A percentile compares a stretch with the other conserved stretches of the same genome.
phyloP scores from a whole-genome alignment of 64 coral and sea anemone genomes.

The Montipora foliosa region DNA sequence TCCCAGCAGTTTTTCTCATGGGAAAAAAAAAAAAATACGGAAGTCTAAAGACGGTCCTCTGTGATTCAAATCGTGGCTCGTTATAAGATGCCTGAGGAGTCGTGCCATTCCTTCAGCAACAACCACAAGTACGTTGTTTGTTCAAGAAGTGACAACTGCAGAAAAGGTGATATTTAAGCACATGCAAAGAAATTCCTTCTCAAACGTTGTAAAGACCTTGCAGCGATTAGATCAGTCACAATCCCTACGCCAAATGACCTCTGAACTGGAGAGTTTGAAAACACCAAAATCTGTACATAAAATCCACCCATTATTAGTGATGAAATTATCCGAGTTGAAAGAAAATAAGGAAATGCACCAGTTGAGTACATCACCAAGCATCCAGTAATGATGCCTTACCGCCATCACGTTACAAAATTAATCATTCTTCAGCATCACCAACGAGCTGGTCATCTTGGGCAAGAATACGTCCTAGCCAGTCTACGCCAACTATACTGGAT shows the following conservation, averaged over 20 bases:
- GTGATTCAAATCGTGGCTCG: slow-evolving; percentile 18
- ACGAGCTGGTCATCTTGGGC: neutral
- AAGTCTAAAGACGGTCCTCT: neutral
- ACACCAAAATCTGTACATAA: neutral
- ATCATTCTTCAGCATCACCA: too few species aligned
- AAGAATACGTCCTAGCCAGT: slow-evolving; percentile 16
- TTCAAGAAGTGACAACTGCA: neutral
- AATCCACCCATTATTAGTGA: neutral
- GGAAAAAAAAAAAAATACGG: neutral
- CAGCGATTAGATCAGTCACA: neutral
- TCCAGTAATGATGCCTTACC: slow-evolving; percentile 26
- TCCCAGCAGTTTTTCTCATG: slow-evolving; percentile 6
- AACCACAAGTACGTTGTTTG: neutral
- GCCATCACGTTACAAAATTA: too few species aligned
- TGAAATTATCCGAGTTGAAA: slow-evolving; percentile 18
- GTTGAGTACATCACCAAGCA: neutral
- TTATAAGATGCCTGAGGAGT: neutral
- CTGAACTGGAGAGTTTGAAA: neutral
- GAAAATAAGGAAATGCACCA: neutral
- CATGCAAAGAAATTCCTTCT: neutral
- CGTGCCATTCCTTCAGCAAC: too few species aligned
- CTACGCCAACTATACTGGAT: slow-evolving; percentile 1
- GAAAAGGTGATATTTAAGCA: too few species aligned
- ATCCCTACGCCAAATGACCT: neutral
- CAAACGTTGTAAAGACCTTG: neutral